phyloP scores from a whole-genome alignment of 2,797 vertebrate genomes.

The Acanthis flammea region DNA sequence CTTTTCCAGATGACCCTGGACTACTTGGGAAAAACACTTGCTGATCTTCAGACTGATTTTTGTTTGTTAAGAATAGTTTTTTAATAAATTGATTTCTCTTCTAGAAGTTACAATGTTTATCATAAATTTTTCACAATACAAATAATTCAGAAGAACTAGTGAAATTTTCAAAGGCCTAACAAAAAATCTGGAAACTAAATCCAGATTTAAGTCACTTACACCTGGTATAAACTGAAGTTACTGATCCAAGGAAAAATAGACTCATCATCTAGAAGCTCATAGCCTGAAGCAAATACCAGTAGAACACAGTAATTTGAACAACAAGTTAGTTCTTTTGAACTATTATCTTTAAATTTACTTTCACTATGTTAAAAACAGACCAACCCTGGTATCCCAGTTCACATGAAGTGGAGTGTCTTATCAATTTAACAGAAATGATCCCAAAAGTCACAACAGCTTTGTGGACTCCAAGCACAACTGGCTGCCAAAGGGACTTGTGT shows the following conservation, averaged over 20 bases:
- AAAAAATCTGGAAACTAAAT: background rate
- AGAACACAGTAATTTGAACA: background rate
- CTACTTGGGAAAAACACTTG: background rate
- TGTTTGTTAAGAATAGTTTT: background rate
- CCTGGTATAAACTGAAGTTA: background rate
- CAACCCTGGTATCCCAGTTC: background rate
- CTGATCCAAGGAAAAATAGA: background rate
- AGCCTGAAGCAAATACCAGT: background rate
- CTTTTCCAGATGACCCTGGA: background rate
- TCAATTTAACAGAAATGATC: background rate
- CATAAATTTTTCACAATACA: background rate
- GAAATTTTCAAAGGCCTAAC: background rate
- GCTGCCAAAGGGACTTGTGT: background rate
- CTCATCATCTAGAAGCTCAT: background rate
- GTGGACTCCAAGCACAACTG: background rate
- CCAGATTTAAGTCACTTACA: background rate
- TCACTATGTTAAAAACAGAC: background rate
- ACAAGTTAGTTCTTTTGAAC: background rate
- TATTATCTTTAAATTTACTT: background rate
- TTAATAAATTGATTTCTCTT: background rate
- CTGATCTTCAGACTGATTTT: background rate
- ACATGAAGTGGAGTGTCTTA: background rate
- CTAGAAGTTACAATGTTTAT: background rate
- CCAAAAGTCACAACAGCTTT: background rate
- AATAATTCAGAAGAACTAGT: background rate